Evolutionary conservation across 1,140 invertebrate genomes (phyloP).

Genomic region (Camponotus vicinus): DNA sequence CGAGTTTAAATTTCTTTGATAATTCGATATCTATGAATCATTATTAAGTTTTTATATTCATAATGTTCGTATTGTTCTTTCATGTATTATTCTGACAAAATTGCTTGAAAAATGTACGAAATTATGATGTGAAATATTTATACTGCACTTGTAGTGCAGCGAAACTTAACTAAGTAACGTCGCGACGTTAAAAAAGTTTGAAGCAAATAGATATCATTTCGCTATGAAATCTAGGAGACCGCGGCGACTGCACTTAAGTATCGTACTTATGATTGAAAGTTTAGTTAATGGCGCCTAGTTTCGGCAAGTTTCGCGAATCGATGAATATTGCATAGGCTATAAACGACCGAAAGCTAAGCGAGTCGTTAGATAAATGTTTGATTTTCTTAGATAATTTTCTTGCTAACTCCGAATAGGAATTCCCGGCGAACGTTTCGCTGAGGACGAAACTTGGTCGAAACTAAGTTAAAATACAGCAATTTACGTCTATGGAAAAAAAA

Average conservation of each 20-base stretch:
- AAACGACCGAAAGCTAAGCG: constrained; percentile 5
- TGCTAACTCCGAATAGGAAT: not conserved
- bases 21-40: not conserved
- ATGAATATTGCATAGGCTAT: constrained; percentile 34
- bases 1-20: not conserved
- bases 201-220: constrained; percentile 1
- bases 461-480: not conserved
- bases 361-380: constrained; percentile 53
- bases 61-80: not conserved
- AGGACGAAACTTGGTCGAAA: not conserved
- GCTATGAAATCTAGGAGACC: constrained; percentile 4
- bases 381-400: constrained; percentile 35
- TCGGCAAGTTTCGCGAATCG: constrained; percentile 37
- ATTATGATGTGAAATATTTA: constrained; percentile 12
- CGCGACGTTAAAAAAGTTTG: not conserved
- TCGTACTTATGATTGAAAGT: constrained; percentile 51
- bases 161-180: not conserved
- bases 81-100: not conserved
- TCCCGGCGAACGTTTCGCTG: not conserved
- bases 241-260: constrained; percentile 30
- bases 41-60: not conserved
- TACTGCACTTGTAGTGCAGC: not conserved
- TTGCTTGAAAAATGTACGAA: not conserved
- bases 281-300: constrained; percentile 52
- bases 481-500: not conserved